These are phyloP conservation scores for Leptopilina myrica DNA, from an alignment of 2,888 invertebrate species.

Conservation along the genomic window DNA sequence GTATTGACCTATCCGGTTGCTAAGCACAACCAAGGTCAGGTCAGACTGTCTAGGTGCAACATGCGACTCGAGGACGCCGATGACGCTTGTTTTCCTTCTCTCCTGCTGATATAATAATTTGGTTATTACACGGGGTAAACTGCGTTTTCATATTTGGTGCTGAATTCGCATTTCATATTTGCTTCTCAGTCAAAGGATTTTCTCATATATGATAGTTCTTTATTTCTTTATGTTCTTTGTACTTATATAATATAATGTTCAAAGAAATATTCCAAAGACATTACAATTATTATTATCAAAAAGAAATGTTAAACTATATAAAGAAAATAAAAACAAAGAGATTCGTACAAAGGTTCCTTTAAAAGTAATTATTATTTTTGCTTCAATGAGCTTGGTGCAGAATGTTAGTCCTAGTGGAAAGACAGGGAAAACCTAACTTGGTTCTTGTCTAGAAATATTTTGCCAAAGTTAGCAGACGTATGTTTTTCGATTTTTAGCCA, in stretches of 20 bases:
- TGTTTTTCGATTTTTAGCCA: slow-evolving; percentile 54
- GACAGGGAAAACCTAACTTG: background rate
- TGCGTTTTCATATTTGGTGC: background rate
- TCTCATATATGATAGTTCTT: background rate
- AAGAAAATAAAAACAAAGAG: no score
- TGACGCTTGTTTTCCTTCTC: slow-evolving; percentile 13
- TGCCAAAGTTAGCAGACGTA: slow-evolving; percentile 23
- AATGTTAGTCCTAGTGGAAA: background rate
- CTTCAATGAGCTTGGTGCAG: background rate
- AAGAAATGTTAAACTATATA: no score
- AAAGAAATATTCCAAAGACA: no score
- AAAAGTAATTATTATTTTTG: no score
- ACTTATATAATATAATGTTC: no score
- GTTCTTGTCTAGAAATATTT: slow-evolving; percentile 11
- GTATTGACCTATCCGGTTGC: slow-evolving; percentile 41
- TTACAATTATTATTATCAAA: no score
- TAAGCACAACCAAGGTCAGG: slow-evolving; percentile 37
- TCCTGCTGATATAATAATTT: slow-evolving; percentile 10
- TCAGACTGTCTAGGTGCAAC: slow-evolving; percentile 31
- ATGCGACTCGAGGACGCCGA: background rate
- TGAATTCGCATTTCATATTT: slow-evolving; percentile 15
- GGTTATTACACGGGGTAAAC: background rate
- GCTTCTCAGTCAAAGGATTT: slow-evolving; percentile 1
- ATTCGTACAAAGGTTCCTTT: no score
- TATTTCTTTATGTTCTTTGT: background rate